Percentiles rank a stretch among this genome's conserved stretches.
phyloP scores from a whole-genome alignment of 2,797 vertebrate species.

The Cyclura pinguis region DNA sequence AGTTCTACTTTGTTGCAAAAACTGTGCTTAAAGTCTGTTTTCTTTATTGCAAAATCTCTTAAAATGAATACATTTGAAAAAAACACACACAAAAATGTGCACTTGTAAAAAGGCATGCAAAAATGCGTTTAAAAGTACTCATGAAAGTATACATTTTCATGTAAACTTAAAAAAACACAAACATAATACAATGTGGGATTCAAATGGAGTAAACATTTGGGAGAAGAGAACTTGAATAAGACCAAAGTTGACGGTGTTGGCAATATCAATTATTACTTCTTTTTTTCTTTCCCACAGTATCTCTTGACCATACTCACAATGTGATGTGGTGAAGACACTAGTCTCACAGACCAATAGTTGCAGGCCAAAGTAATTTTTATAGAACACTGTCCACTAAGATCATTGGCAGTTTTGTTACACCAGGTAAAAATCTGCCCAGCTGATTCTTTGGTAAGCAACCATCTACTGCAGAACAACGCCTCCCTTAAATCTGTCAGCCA shows the following conservation, averaged over 20 bases:
- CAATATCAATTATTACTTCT: neutral
- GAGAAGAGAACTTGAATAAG: neutral
- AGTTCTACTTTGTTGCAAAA: too few species aligned
- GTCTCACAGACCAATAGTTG: neutral
- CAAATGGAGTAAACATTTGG: neutral
- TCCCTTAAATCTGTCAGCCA: slow-evolving; percentile 31
- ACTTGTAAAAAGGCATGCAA: neutral
- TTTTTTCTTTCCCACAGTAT: neutral
- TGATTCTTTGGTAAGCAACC: neutral
- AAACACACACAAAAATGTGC: neutral
- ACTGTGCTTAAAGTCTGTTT: too few species aligned
- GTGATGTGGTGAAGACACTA: neutral
- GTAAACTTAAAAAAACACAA: neutral
- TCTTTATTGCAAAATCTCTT: neutral
- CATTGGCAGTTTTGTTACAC: neutral
- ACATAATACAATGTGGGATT: neutral
- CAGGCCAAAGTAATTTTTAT: neutral
- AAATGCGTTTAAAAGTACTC: neutral
- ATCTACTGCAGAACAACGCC: neutral
- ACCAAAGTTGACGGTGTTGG: neutral
- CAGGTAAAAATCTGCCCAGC: neutral
- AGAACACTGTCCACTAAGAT: neutral
- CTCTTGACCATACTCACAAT: neutral
- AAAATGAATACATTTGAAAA: neutral
- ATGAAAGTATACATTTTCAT: neutral